Evolutionary conservation across 1,140 invertebrate genomes (phyloP).

Genomic region (Drosophila kikkawai): DNA sequence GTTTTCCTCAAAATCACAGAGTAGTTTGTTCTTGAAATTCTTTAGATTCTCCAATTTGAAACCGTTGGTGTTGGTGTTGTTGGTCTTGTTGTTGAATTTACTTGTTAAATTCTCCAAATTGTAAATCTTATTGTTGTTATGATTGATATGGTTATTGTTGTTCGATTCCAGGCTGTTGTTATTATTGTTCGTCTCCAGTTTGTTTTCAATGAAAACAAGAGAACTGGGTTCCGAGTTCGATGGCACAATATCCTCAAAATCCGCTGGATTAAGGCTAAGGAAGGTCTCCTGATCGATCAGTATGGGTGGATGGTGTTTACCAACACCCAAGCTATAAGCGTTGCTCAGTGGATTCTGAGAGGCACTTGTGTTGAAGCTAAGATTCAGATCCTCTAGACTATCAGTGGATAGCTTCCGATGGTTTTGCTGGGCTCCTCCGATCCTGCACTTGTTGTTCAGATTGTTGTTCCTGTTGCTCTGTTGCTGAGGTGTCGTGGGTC

Average conservation of each 20-base stretch:
- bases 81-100: constrained; percentile 82
- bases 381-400: constrained; percentile 82
- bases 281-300: constrained; percentile 84
- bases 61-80: constrained; percentile 84
- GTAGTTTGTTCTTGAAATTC: constrained; percentile 84
- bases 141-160: constrained; percentile 60
- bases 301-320: constrained; percentile 74
- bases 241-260: constrained; percentile 84
- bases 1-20: constrained; percentile 81
- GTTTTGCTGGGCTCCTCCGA: constrained; percentile 58
- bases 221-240: constrained; percentile 81
- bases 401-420: constrained; percentile 67
- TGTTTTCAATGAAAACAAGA: constrained; percentile 79
- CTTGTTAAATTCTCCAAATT: constrained; percentile 78
- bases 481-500: constrained; percentile 72
- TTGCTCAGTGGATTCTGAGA: constrained; percentile 71
- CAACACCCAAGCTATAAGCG: constrained; percentile 72
- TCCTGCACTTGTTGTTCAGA: constrained; percentile 58
- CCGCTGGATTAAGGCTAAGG: constrained; percentile 81
- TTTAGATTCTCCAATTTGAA: constrained; percentile 84
- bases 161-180: constrained; percentile 59
- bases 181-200: constrained; percentile 70
- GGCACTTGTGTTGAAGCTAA: constrained; percentile 77
- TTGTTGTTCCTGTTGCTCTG: constrained; percentile 45
- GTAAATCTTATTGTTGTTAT: constrained; percentile 57